These are phyloP conservation scores for Corydoras maculifer DNA, from an alignment of 2,113 vertebrate genomes.

Conservation along the genomic window DNA sequence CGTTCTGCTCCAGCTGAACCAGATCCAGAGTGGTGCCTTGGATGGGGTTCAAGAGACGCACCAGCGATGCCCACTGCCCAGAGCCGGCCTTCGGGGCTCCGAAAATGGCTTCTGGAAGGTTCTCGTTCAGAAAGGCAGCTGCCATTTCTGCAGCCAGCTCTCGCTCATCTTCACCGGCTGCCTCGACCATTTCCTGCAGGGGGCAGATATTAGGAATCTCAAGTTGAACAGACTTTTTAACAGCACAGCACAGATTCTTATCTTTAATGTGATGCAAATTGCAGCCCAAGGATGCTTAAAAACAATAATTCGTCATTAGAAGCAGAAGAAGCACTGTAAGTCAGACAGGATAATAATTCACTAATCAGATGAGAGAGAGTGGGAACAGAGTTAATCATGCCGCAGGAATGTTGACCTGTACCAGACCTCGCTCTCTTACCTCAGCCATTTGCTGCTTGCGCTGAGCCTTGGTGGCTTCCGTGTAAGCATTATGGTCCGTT, in stretches of 20 bases:
- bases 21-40: slow-evolving; percentile 88
- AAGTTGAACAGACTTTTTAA: too few species aligned
- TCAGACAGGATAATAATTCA: neutral
- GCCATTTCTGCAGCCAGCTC: slow-evolving; percentile 98
- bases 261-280: too few species aligned
- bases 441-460: slow-evolving; percentile 98
- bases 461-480: slow-evolving; percentile 95
- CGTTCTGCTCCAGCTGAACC: slow-evolving; percentile 95
- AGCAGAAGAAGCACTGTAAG: neutral
- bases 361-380: neutral
- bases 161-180: slow-evolving; percentile 91
- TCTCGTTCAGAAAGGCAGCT: slow-evolving; percentile 94
- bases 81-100: slow-evolving; percentile 93
- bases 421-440: slow-evolving; percentile 57
- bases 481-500: slow-evolving; percentile 96
- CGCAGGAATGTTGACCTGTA: neutral
- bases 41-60: slow-evolving; percentile 92
- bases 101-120: slow-evolving; percentile 92
- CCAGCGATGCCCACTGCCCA: slow-evolving; percentile 95
- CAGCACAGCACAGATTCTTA: too few species aligned
- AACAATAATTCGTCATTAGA: too few species aligned
- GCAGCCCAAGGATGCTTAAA: too few species aligned
- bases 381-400: too few species aligned
- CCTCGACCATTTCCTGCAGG: slow-evolving; percentile 95
- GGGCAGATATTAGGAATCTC: neutral